Evolutionary conservation across 2,888 invertebrate genomes (phyloP), one percentile per base, ranked within the genome.

Genomic region (Rhingia campestris): DNA sequence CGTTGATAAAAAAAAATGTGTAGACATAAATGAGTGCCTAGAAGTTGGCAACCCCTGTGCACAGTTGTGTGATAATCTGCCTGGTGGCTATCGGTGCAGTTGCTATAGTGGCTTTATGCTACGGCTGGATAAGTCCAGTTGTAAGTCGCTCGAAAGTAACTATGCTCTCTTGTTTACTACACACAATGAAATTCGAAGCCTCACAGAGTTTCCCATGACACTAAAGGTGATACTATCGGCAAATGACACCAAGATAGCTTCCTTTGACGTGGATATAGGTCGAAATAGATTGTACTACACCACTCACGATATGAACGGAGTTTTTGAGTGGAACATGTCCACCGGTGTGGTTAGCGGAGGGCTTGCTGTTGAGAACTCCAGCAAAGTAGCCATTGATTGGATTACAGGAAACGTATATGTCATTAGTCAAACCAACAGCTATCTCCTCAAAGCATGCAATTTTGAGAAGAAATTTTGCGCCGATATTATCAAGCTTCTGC

Each of bases 21-120:
- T 88, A 9, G 96, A 97, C 88, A 91, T 95, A 0, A 92, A 97
- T 87, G 97, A 97, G 91, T 97, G 97, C 88, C 86, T 89, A 2
- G 86, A 89, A 2, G 72, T 47, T 4, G 12, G 41, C 0, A 90
- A 91, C 22, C 90, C 92, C 0, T 96, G 96, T 88, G 93, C 95
- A 4, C 96, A 96, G 88, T 87, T 92, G 4, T 92, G 91, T 73
- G 89, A 90, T 81, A 92, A 92, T 45, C 89, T 87, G 0, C 82
- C 81, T 5, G 91, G 92, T 30, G 89, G 89, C n/a, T 91, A 89
- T 66, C 88, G 88, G 14, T 92, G 91, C 54, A 88, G 89, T 30
- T 92, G 91, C 61, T 89, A 89, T 86, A 86, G 88, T 0, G 91
- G 89, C 14, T 91, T 90, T 77, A 89, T 91, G 89, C 86, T 87